Evolutionary conservation across 2,113 vertebrate genomes (phyloP), one percentile per base, ranked within the genome.

Genomic region (Sturnus vulgaris): DNA sequence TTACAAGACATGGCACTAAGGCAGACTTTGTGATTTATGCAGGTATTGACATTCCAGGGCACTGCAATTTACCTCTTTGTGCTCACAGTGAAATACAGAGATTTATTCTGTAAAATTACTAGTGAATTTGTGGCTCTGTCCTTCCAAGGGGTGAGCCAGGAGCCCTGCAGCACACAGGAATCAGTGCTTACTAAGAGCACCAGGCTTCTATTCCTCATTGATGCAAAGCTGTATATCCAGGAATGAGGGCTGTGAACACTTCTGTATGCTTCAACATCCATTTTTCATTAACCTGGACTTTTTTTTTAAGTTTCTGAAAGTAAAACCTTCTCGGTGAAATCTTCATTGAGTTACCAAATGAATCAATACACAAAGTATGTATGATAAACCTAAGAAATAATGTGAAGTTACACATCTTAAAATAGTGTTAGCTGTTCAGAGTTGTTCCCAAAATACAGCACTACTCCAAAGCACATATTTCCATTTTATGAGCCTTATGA

Each of bases 1-100:
- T 39, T 13, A 9, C 7, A 78, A 9, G 61, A 46, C 50, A 25
- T 33, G 77, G 27, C 70, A 17, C 42, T 1, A 47, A 44, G 44
- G 70, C 82, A 60, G 79, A 52, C 25, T 47, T 18, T 3, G 8
- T 11, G 44, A 30, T 60, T 82, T 47, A 27, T 35, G n/a, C 53
- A 53, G 52, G 22, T 10, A 22, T 2, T 35, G 66, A 52, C 42
- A 42, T 33, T 49, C 22, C 37, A 56, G 24, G 60, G 75, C 59
- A 31, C 33, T 21, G 22, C 72, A 68, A 19, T 8, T 9, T 40
- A 56, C 20, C 7, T 6, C 13, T 17, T 3, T n/a, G 49, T 53
- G 65, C 66, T 90, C 53, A 25, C 37, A 37, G n/a, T 0, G 0
- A 49, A 27, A 77, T 2, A 44, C 0, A 37, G 24, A n/a, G 39